Conservation (phyloP, 2,113 vertebrate genomes). For the Pampusana beccarii region DNA sequence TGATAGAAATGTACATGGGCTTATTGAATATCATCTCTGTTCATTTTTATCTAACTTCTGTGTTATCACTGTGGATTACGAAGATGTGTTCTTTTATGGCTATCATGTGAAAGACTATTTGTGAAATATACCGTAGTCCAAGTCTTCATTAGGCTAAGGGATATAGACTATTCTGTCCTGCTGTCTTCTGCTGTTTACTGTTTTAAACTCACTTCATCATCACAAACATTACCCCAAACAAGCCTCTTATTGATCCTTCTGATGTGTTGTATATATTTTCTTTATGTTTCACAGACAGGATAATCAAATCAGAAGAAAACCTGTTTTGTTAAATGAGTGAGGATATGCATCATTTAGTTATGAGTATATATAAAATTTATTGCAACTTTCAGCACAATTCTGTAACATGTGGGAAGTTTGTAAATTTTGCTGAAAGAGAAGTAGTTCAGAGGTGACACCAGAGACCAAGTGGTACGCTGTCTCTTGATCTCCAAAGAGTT, state of each 20-base stretch:
- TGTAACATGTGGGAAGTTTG: background rate
- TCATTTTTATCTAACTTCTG: slow-evolving; percentile 39
- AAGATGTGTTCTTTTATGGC: background rate
- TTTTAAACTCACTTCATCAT: background rate
- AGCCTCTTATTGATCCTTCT: background rate
- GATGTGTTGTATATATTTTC: background rate
- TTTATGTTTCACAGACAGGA: background rate
- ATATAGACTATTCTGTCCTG: background rate
- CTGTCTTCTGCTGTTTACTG: background rate
- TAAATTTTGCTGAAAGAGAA: background rate
- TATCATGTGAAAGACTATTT: background rate
- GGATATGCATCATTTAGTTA: background rate
- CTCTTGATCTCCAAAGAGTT: background rate
- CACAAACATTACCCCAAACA: background rate
- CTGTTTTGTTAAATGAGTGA: background rate
- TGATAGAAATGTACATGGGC: slow-evolving; percentile 56
- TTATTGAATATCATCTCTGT: slow-evolving; percentile 47
- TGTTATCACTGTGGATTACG: slow-evolving; percentile 19
- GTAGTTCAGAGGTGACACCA: background rate
- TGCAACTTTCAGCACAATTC: background rate
- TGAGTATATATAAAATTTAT: background rate
- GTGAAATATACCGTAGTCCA: background rate
- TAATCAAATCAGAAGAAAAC: background rate
- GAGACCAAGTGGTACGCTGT: background rate
- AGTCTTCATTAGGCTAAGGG: background rate